Evolutionary conservation across 2,113 vertebrate species (phyloP).

Genomic region (Pleuronectes platessa): DNA sequence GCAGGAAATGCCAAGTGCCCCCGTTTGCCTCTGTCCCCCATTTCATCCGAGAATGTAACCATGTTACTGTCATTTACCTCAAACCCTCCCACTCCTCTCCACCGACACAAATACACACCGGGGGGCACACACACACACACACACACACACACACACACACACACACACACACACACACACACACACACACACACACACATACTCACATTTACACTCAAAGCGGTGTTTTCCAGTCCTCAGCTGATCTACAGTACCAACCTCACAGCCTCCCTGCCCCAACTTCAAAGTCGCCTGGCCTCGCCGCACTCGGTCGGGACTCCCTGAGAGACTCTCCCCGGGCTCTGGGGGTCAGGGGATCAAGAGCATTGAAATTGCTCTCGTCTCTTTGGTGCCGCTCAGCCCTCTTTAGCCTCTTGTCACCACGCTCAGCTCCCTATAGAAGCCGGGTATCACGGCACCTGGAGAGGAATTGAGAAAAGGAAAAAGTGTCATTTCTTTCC

Average conservation of each 20-base stretch:
- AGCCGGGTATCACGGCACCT: slow-evolving; percentile 42
- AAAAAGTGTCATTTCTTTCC: slow-evolving; percentile 28
- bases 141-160: not conserved
- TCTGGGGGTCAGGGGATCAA: slow-evolving; percentile 78
- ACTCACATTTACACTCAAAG: not conserved
- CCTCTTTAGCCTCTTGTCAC: slow-evolving; percentile 72
- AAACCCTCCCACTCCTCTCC: slow-evolving; percentile 87
- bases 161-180: slow-evolving; percentile 12
- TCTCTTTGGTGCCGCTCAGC: slow-evolving; percentile 66
- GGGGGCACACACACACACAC: slow-evolving; percentile 31
- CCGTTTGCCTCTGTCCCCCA: slow-evolving; percentile 85
- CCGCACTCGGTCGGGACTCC: slow-evolving; percentile 68
- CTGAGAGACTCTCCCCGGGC: slow-evolving; percentile 69
- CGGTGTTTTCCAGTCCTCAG: slow-evolving; percentile 56
- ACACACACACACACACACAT: slow-evolving; percentile 1
- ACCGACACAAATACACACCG: slow-evolving; percentile 75
- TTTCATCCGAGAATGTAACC: slow-evolving; percentile 97
- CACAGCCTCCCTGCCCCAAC: slow-evolving; percentile 56
- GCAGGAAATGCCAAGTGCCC: slow-evolving; percentile 99
- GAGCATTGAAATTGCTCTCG: slow-evolving; percentile 79
- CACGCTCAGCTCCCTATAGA: slow-evolving; percentile 40
- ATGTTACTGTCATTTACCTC: slow-evolving; percentile 96
- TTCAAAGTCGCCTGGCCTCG: slow-evolving; percentile 64
- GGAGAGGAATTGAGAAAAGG: slow-evolving; percentile 20
- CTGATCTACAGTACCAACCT: slow-evolving; percentile 47